A percentile compares a stretch with the other conserved stretches of the same genome.
phyloP scores from a whole-genome alignment of 2,888 invertebrate genomes.

The Phrixothrix hirtus region DNA sequence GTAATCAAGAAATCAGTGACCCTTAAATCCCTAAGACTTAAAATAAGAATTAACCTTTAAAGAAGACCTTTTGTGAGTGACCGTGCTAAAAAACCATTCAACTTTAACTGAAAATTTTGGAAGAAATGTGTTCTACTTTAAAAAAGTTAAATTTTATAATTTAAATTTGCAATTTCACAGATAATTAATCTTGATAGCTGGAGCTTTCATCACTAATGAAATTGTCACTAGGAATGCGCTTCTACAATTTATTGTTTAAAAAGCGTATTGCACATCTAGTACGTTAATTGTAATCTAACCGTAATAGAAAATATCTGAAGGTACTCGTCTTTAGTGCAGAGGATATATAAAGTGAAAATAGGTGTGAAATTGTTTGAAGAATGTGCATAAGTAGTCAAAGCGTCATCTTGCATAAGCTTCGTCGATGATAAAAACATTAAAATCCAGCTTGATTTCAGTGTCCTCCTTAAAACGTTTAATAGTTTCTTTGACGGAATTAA shows the following conservation, averaged over 20 bases:
- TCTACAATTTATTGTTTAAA: conserved; percentile 29
- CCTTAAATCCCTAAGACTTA: conserved; percentile 27
- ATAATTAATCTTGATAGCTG: conserved; percentile 25
- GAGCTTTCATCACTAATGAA: conserved; percentile 19
- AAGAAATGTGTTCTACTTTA: conserved; percentile 4
- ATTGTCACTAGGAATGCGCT: conserved; percentile 16
- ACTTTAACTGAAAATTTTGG: conserved; percentile 1
- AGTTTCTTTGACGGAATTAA: no score
- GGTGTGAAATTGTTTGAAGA: conserved; percentile 52
- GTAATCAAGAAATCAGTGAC: conserved; percentile 28
- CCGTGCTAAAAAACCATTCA: conserved; percentile 17
- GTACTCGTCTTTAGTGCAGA: conserved; percentile 45
- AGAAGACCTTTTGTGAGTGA: conserved; percentile 29
- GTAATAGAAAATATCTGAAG: conserved; percentile 37
- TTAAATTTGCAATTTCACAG: conserved; percentile 26
- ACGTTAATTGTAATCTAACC: conserved; percentile 34
- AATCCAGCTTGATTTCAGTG: no score
- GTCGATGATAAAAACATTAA: no score
- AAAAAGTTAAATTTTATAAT: conserved; percentile 17
- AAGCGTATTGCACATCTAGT: conserved; percentile 15
- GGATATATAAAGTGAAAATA: conserved; percentile 47
- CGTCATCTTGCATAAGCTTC: conserved; percentile 30
- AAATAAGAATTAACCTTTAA: conserved; percentile 30
- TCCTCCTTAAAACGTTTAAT: no score
- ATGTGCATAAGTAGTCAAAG: conserved; percentile 36